These are phyloP conservation scores for Tachuris rubrigastra DNA, from an alignment of 2,113 vertebrate genomes.

Conservation along the genomic window DNA sequence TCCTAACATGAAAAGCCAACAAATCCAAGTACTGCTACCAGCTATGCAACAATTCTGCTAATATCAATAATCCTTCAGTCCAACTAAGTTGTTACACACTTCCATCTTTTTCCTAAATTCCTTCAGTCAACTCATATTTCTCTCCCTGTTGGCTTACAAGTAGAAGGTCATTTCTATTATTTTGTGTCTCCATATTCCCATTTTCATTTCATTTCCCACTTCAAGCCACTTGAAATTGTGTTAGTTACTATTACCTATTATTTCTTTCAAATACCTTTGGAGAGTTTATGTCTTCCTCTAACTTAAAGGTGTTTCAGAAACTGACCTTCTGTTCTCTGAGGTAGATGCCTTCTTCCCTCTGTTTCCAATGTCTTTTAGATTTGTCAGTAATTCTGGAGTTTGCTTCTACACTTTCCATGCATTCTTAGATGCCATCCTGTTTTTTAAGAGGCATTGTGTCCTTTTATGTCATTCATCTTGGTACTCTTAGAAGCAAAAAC, in stretches of 20 bases:
- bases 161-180: not conserved
- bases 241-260: not conserved
- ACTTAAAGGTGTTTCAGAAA: not conserved
- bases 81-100: not conserved
- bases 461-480: not conserved
- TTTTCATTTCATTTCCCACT: not conserved
- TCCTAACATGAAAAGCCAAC: not conserved
- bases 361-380: not conserved
- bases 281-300: not conserved
- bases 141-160: not conserved
- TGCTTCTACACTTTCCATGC: not conserved
- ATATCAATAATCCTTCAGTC: not conserved
- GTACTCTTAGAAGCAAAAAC: not conserved
- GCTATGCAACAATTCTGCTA: not conserved
- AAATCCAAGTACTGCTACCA: conserved; percentile 10
- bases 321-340: not conserved
- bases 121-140: not conserved
- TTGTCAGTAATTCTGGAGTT: not conserved
- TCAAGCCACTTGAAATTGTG: not conserved
- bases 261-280: not conserved
- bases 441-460: not conserved
- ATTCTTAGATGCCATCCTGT: not conserved
- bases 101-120: not conserved
- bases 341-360: not conserved
- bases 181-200: not conserved